Evolutionary conservation across 2,888 invertebrate species (phyloP).

Genomic region (Morpho helenor): DNA sequence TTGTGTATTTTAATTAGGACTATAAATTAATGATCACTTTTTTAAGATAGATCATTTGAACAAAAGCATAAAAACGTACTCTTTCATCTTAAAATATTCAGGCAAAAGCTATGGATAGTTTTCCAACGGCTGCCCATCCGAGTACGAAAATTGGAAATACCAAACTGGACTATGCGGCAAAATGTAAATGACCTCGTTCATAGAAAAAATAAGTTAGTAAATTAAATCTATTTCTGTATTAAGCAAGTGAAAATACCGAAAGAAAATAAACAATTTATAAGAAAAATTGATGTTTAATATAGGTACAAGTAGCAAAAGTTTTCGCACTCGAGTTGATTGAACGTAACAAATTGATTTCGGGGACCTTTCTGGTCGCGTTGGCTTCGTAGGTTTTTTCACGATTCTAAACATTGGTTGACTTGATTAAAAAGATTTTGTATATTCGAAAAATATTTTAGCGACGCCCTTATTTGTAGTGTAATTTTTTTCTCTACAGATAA

Average conservation of each 20-base stretch:
- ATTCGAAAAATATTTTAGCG: constrained; percentile 8
- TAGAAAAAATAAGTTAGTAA: too few relatives aligned
- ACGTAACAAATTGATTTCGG: constrained; percentile 13
- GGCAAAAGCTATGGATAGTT: too few relatives aligned
- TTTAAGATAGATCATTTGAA: too few relatives aligned
- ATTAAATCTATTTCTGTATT: not conserved
- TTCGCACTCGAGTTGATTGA: constrained; percentile 14
- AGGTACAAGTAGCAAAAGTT: constrained; percentile 2
- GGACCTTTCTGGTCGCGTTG: constrained; percentile 8
- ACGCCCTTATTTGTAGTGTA: not conserved
- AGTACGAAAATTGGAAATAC: too few relatives aligned
- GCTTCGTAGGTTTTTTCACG: constrained; percentile 1
- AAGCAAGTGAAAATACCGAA: constrained; percentile 23
- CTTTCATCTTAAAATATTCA: too few relatives aligned
- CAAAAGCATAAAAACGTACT: too few relatives aligned
- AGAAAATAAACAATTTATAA: not conserved
- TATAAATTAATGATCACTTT: too few relatives aligned
- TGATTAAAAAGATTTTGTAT: constrained; percentile 11
- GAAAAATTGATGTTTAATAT: not conserved
- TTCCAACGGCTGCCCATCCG: too few relatives aligned
- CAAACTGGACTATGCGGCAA: too few relatives aligned
- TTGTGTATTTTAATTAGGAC: too few relatives aligned
- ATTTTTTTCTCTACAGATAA: too few relatives aligned
- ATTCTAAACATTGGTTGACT: constrained; percentile 3
- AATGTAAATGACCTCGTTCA: too few relatives aligned